Percentiles rank a stretch among this genome's conserved stretches.
Conservation (phyloP, 2,797 vertebrate genomes). For the Rhinella marina region DNA sequence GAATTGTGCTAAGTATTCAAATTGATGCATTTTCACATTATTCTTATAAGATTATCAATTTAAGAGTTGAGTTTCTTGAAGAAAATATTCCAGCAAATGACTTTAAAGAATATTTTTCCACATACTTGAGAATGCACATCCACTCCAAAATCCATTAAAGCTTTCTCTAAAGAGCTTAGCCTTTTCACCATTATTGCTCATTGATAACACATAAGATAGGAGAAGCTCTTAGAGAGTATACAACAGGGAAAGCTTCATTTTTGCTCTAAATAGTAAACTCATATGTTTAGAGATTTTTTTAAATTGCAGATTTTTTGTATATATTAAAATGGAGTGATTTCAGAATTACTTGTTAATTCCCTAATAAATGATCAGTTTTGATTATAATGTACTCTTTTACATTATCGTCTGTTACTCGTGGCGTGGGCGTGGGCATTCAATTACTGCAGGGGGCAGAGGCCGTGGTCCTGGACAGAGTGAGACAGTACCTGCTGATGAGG, state of each 20-base stretch:
- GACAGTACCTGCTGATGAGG: too few species aligned
- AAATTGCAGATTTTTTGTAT: neutral
- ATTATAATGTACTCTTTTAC: too few species aligned
- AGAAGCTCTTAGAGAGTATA: neutral
- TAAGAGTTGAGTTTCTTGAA: neutral
- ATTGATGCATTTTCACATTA: neutral
- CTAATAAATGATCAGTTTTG: too few species aligned
- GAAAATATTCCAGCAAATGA: neutral
- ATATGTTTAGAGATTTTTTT: neutral
- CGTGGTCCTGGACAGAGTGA: too few species aligned
- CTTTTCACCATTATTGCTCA: neutral
- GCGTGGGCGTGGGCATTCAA: too few species aligned
- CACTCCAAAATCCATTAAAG: neutral
- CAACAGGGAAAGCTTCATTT: neutral
- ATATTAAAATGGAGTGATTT: too few species aligned
- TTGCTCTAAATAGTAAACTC: neutral
- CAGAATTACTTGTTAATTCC: neutral
- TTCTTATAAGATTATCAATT: neutral
- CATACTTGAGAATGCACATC: neutral
- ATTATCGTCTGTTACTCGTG: too few species aligned
- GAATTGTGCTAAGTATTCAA: neutral
- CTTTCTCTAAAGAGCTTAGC: neutral
- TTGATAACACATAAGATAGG: neutral
- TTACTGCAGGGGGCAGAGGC: too few species aligned
- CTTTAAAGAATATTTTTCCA: neutral